Evolutionary conservation across 2,888 invertebrate genomes (phyloP).

Genomic region (Anagyrus pseudococci): DNA sequence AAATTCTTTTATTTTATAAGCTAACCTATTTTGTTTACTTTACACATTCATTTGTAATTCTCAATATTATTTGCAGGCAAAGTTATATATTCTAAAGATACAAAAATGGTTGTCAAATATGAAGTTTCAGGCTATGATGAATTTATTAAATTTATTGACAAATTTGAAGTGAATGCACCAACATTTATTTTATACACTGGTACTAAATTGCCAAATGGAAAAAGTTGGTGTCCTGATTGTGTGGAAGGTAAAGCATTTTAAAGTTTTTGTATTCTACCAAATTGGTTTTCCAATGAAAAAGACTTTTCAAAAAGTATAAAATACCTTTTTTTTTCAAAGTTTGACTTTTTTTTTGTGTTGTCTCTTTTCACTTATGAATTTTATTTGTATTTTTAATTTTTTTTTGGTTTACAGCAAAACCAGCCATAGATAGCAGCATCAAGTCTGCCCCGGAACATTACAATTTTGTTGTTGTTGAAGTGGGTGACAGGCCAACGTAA

Average conservation of each 20-base stretch:
- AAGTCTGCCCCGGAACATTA: constrained; percentile 68
- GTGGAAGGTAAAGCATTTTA: constrained; percentile 70
- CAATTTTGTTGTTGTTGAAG: constrained; percentile 78
- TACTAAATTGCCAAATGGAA: constrained; percentile 69
- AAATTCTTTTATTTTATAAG: too few relatives aligned
- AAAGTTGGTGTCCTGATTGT: constrained; percentile 92
- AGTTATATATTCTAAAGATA: neutral
- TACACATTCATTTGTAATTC: too few relatives aligned
- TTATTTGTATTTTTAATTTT: neutral
- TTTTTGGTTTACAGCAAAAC: constrained; percentile 71
- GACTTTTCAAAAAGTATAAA: neutral
- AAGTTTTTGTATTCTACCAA: neutral
- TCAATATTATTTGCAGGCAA: too few relatives aligned
- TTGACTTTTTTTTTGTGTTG: neutral
- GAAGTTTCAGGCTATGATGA: constrained; percentile 68
- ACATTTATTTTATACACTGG: constrained; percentile 73
- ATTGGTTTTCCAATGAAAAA: neutral
- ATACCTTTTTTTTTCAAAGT: neutral
- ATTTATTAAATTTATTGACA: constrained; percentile 67
- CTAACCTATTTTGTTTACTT: too few relatives aligned
- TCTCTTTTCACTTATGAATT: neutral
- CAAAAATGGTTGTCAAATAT: neutral
- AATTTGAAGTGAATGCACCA: constrained; percentile 62
- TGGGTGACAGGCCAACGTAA: constrained; percentile 79
- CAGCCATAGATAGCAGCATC: constrained; percentile 75